Evolutionary conservation across 1,140 invertebrate species (phyloP), one percentile per base, ranked within the genome.

Genomic region (Cryptotermes secundus): DNA sequence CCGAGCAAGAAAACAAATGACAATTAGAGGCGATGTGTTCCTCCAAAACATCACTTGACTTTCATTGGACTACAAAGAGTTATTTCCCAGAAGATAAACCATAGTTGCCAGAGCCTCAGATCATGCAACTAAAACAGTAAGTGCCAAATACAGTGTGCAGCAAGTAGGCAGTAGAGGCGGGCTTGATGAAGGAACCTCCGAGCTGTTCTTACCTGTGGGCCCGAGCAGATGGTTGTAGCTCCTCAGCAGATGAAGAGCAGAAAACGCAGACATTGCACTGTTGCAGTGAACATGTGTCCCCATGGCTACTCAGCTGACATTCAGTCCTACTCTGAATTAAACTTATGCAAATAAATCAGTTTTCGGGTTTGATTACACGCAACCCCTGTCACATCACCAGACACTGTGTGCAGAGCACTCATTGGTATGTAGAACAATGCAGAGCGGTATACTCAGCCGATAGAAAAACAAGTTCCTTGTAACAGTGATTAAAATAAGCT

Each of bases 221-320:
- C 88, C 86, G 9, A 87, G 86, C 49, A 89, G 86, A 22, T 88
- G 86, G 80, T 85, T 88, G 83, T 89, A 89, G 83, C 87, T 89
- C 31, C 88, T 86, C 22, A 89, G 80, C 7, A 89, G 85, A 84
- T 89, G 88, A 22, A 89, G 85, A 45, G 89, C 87, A 16, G 89
- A 89, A 34, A 88, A 89, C 14, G 88, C 85, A 3, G 80, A 36
- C 45, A 81, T 38, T 79, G 45, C 42, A 24, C 53, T 16, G 45
- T 59, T 53, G 34, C 79, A 84, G 34, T 84, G 83, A n/a, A 81
- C 80, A 45, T 84, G 84, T 14, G 84, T 49, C 10, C 84, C 84
- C 84, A 84, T 84, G 9, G 16, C 79, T 31, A 19, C 81, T 22
- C 3, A 31, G 14, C 81, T 34, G 24, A 45, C 80, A 81, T 10